Conservation (phyloP, 2,113 vertebrate genomes). For the Genyomyrus donnyi region DNA sequence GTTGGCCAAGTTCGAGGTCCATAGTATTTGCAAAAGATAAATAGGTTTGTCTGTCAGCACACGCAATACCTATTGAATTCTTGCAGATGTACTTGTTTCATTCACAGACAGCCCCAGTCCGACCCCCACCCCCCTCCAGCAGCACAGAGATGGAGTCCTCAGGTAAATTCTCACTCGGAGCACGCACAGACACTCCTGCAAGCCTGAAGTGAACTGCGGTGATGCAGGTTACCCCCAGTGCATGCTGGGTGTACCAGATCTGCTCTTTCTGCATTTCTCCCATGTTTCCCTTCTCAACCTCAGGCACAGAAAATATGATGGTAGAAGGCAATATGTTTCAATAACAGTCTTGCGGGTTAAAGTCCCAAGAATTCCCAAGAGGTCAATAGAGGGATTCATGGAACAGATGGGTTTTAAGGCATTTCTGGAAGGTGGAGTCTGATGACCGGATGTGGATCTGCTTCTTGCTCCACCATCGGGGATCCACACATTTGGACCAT, state of each 20-base stretch:
- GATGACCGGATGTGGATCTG: background rate
- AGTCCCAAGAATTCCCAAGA: background rate
- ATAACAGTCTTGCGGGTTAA: background rate
- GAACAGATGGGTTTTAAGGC: background rate
- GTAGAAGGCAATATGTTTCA: background rate
- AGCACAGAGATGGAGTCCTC: conserved; percentile 1
- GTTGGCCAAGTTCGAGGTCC: background rate
- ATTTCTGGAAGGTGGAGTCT: background rate
- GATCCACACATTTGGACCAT: background rate
- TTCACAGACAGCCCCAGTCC: conserved; percentile 18
- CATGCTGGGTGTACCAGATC: background rate
- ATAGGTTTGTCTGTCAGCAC: background rate
- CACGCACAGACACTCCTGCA: background rate
- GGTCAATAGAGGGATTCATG: background rate
- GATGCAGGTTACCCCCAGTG: background rate
- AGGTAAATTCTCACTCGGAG: background rate
- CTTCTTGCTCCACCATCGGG: background rate
- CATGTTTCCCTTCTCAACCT: background rate
- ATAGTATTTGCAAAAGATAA: background rate
- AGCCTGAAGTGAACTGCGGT: background rate
- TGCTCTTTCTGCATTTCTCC: background rate
- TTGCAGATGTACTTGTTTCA: conserved; percentile 18
- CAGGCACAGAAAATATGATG: background rate
- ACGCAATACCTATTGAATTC: background rate
- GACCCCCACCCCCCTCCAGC: background rate